Evolutionary conservation across 2,113 vertebrate genomes (phyloP).

Genomic region (Pseudopipra pipra): DNA sequence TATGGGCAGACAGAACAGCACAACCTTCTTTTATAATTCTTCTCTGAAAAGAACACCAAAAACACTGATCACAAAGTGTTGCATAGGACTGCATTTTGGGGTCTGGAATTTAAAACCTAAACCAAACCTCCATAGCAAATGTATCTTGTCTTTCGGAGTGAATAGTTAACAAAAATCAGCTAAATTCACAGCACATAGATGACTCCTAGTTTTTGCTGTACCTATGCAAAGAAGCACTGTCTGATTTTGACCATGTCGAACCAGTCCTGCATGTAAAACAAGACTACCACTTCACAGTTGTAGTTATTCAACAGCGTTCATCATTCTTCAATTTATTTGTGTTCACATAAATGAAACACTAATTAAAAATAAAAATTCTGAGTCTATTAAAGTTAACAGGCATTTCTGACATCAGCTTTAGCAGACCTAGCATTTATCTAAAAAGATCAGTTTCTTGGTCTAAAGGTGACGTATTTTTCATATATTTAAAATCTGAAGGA

Average conservation of each 20-base stretch:
- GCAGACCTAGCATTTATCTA: neutral
- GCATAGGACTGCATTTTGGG: neutral
- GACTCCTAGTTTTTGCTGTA: neutral
- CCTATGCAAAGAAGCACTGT: neutral
- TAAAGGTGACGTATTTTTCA: neutral
- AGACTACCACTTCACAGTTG: neutral
- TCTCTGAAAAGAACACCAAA: neutral
- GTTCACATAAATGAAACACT: neutral
- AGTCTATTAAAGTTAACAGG: neutral
- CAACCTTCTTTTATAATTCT: neutral
- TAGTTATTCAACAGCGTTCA: neutral
- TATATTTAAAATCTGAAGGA: neutral
- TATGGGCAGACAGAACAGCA: neutral
- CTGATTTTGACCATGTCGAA: neutral
- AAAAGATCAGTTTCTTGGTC: neutral
- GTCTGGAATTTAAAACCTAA: neutral
- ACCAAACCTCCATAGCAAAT: neutral
- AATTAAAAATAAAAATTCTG: neutral
- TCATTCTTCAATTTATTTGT: neutral
- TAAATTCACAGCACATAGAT: neutral
- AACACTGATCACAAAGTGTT: neutral
- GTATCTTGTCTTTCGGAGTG: neutral
- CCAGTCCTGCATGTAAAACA: neutral
- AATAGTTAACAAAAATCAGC: neutral
- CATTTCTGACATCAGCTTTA: neutral